A percentile compares a stretch with the other conserved stretches of the same genome.
These are phyloP conservation scores for Solea solea DNA, from an alignment of 2,113 vertebrate species.

Conservation along the genomic window DNA sequence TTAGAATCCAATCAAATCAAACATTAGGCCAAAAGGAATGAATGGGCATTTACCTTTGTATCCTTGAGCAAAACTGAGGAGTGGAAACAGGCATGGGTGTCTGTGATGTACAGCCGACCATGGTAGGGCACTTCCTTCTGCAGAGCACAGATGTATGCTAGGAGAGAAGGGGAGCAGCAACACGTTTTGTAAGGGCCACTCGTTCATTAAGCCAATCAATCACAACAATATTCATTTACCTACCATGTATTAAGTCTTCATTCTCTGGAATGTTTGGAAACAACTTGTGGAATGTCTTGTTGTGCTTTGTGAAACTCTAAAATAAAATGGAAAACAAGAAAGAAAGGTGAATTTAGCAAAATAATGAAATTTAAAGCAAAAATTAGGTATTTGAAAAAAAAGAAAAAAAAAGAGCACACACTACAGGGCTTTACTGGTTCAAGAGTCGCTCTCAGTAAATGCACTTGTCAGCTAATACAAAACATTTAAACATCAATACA, in stretches of 20 bases:
- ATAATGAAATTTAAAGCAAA: not conserved
- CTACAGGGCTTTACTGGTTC: not conserved
- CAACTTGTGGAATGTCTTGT: conserved; percentile 84
- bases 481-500: not conserved
- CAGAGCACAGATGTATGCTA: conserved; percentile 88
- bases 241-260: conserved; percentile 84
- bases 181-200: not conserved
- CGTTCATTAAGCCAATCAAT: not conserved
- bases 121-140: conserved; percentile 88
- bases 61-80: conserved; percentile 86
- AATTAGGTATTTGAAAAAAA: not conserved
- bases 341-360: not conserved
- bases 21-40: not conserved
- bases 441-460: not conserved
- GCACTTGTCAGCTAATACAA: not conserved
- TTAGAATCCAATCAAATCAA: not conserved
- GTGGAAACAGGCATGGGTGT: conserved; percentile 84
- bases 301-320: conserved; percentile 82
- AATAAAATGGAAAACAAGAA: conserved; percentile 1
- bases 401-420: not conserved
- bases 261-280: conserved; percentile 81
- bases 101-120: conserved; percentile 85
- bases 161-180: not conserved
- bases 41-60: conserved; percentile 80
- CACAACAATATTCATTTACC: conserved; percentile 12